Evolutionary conservation across 2,888 invertebrate species (phyloP), one percentile per base, ranked within the genome.

Genomic region (Plebejus melissa): DNA sequence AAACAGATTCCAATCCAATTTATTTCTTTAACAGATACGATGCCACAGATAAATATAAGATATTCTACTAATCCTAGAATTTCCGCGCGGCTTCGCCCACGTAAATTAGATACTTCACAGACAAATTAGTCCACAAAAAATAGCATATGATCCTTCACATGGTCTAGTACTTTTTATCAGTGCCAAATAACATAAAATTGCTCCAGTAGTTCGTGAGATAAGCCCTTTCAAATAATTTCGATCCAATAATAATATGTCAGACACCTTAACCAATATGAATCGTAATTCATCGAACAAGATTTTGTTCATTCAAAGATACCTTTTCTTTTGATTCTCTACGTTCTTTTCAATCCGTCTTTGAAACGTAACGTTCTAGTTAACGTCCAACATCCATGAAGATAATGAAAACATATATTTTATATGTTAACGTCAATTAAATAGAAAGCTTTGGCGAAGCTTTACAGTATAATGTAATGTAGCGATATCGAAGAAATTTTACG

Each of bases 381-480:
- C 32, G 36, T 36, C 32, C 6, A 13, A 65, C 13, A 28, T 22
- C 13, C 13, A 65, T 36, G 5, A 36, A 65, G 4, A 3, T 16
- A 65, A 65, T 13, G 1, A 50, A 32, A 22, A 54, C 28, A 11
- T 72, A 13, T 6, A 50, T 22, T 22, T 22, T 22, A 28, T 6
- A 72, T 46, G 32, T 72, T 72, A 54, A 72, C 54, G 13, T 28
- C 72, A 72, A 72, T 72, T 32, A 54, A 32, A 71, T 71, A 28
- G 71, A 72, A 72, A 54, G 72, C 50, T 46, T 50, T 54, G 4
- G 36, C 65, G 65, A 65, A 36, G 65, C 81, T 81, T 84, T 77
- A 74, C 22, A 60, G 57, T 32, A 58, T 36, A 7, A 65, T 65
- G 9, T 32, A 4, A 65, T 65, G 65, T 36, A 36, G 65, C 13